phyloP scores from a whole-genome alignment of 2,113 vertebrate genomes.

The Lathamus discolor region DNA sequence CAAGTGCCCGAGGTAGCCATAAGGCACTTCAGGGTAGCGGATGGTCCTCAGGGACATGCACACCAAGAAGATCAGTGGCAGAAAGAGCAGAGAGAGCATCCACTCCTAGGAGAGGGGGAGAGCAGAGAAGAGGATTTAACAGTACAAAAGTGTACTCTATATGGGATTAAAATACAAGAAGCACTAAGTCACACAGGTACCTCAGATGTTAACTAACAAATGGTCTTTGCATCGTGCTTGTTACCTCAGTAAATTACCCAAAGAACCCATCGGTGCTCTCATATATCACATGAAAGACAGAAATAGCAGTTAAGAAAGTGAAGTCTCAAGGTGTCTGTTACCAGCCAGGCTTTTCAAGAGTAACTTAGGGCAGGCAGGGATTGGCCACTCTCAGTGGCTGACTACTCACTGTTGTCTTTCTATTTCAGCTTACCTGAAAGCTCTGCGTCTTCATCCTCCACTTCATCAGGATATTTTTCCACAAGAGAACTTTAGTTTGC shows the following conservation, averaged over 20 bases:
- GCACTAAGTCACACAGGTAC: rapidly evolving
- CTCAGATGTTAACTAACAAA: rapidly evolving
- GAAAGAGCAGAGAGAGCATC: slow-evolving; percentile 52
- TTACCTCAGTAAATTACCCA: neutral
- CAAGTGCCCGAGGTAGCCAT: slow-evolving; percentile 14
- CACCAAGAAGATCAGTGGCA: neutral
- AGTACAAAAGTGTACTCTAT: rapidly evolving
- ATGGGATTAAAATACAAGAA: neutral
- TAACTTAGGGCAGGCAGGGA: neutral
- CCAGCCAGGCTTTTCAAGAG: neutral
- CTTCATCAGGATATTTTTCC: slow-evolving; percentile 69
- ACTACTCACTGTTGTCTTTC: neutral
- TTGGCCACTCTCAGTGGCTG: neutral
- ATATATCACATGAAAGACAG: neutral
- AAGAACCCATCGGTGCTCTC: neutral
- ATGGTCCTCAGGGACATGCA: rapidly evolving
- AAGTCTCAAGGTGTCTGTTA: neutral
- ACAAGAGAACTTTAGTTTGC: slow-evolving; percentile 68
- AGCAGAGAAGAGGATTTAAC: neutral
- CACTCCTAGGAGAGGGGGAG: slow-evolving; percentile 55
- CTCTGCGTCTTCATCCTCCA: slow-evolving; percentile 71
- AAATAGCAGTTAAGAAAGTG: neutral
- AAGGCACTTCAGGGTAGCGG: neutral
- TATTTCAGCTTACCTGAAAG: slow-evolving; percentile 44
- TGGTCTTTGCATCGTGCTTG: rapidly evolving